phyloP scores from a whole-genome alignment of 2,113 vertebrate species.

The Lepidothrix coronata region DNA sequence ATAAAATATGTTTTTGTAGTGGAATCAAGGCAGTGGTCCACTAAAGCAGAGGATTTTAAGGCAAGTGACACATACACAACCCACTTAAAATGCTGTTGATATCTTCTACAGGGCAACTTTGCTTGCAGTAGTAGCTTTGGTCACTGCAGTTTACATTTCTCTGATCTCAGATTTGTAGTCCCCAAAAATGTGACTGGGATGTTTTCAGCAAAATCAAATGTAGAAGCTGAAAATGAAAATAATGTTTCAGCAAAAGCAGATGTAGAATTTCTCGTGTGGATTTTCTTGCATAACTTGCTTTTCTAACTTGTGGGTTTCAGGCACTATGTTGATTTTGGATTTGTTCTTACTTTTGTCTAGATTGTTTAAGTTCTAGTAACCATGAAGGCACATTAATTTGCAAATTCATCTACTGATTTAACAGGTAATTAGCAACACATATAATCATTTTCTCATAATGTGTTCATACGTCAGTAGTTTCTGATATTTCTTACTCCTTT shows the following conservation, averaged over 20 bases:
- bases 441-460: not conserved
- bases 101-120: not conserved
- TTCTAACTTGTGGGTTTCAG: not conserved
- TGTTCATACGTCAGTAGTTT: not conserved
- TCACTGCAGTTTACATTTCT: not conserved
- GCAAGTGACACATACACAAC: not conserved
- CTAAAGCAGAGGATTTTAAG: not conserved
- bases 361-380: not conserved
- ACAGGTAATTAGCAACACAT: not conserved
- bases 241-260: not conserved
- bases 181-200: not conserved
- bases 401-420: not conserved
- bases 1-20: not conserved
- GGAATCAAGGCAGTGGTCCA: no score
- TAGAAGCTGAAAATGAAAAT: not conserved
- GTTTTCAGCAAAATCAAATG: not conserved
- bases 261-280: not conserved
- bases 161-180: not conserved
- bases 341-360: not conserved
- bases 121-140: not conserved
- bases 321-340: not conserved
- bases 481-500: no score
- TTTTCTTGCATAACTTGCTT: not conserved
- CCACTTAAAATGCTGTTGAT: not conserved
- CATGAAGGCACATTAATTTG: not conserved